Conservation (phyloP, 2,888 invertebrate species). For the Metacarcinus magister region DNA sequence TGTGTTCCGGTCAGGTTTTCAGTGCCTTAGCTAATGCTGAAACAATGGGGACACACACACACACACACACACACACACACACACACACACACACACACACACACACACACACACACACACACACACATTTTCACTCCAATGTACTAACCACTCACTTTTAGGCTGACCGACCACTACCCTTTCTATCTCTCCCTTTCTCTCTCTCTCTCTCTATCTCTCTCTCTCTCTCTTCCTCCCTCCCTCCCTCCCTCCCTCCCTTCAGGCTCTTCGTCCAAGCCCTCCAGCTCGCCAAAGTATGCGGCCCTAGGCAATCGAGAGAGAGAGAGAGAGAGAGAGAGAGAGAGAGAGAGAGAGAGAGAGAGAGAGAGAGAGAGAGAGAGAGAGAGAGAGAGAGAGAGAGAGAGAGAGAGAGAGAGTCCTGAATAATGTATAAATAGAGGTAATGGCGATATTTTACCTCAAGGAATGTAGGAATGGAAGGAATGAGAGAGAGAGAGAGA, state of each 20-base stretch:
- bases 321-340: constrained; percentile 5
- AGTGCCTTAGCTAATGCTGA: neutral
- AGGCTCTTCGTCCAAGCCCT: neutral
- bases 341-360: neutral
- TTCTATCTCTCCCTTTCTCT: neutral
- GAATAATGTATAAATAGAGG: neutral
- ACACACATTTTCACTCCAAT: neutral
- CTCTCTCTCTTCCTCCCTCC: neutral
- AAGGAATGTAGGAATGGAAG: too few species aligned
- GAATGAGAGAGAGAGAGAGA: too few species aligned
- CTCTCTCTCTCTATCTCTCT: neutral
- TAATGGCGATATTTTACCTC: too few species aligned
- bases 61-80: constrained; percentile 48
- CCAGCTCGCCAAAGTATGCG: neutral
- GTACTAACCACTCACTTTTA: neutral
- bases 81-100: constrained; percentile 35
- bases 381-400: constrained; percentile 4
- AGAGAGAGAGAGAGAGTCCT: neutral
- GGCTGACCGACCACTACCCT: neutral
- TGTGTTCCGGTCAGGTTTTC: too few species aligned
- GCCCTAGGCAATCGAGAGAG: neutral
- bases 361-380: constrained; percentile 26
- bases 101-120: constrained; percentile 48
- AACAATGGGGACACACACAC: neutral
- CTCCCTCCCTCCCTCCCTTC: neutral